phyloP scores from a whole-genome alignment of 2,888 invertebrate species.

The Invenusta paracnida region DNA sequence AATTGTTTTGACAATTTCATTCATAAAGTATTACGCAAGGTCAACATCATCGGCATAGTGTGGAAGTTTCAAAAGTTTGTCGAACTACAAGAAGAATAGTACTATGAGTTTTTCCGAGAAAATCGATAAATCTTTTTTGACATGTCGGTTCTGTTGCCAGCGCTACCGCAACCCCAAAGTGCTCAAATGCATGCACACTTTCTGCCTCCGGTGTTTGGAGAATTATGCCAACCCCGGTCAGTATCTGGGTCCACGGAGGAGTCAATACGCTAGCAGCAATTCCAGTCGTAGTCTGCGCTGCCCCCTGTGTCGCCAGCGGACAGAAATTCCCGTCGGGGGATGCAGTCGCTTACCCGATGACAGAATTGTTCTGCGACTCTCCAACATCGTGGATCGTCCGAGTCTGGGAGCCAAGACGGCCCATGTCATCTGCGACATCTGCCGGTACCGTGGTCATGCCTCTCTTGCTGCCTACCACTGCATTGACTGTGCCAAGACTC shows the following conservation, averaged over 20 bases:
- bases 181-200: constrained; percentile 36
- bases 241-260: not conserved
- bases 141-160: constrained; percentile 11
- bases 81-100: too few relatives aligned
- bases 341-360: constrained; percentile 22
- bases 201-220: constrained; percentile 20
- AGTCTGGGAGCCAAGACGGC: not conserved
- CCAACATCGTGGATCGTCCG: not conserved
- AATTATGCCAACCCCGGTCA: not conserved
- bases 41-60: too few relatives aligned
- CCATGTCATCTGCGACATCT: constrained; percentile 24
- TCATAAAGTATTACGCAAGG: too few relatives aligned
- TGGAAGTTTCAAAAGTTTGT: too few relatives aligned
- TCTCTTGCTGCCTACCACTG: not conserved
- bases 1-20: too few relatives aligned
- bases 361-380: not conserved
- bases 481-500: constrained; percentile 24
- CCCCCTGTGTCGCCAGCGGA: not conserved
- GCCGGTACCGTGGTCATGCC: not conserved
- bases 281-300: not conserved
- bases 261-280: not conserved
- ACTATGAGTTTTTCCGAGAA: not conserved
- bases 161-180: constrained; percentile 22
- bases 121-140: constrained; percentile 4
- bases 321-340: not conserved